Evolutionary conservation across 2,797 vertebrate genomes (phyloP).

Genomic region (Falco rusticolus): DNA sequence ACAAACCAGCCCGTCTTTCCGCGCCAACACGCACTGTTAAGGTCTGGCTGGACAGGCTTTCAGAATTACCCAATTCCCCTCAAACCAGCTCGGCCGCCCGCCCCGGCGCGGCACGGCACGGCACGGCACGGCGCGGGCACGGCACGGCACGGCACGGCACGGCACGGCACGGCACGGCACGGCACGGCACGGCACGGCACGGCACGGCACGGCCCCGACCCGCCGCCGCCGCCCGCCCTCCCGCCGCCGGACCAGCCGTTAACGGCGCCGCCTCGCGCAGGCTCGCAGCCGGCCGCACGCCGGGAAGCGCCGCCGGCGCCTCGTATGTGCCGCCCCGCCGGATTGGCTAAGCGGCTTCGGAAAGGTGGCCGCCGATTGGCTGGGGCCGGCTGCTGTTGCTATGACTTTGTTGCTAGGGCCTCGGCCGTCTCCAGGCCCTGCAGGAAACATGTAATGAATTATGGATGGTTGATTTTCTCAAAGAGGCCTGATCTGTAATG

Average conservation of each 20-base stretch:
- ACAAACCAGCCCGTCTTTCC: background rate
- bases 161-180: too few species aligned
- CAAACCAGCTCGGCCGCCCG: too few species aligned
- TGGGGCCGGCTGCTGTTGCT: constrained; percentile 85
- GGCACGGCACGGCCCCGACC: background rate
- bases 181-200: too few species aligned
- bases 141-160: too few species aligned
- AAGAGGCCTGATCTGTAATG: constrained; percentile 91
- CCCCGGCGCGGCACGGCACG: too few species aligned
- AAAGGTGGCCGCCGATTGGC: constrained; percentile 80
- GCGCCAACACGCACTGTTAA: rapidly evolving
- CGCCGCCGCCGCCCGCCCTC: too few species aligned
- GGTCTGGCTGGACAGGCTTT: background rate
- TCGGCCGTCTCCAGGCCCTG: constrained; percentile 82
- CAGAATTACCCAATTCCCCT: too few species aligned
- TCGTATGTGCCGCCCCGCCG: background rate
- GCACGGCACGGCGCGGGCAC: too few species aligned
- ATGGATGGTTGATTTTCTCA: constrained; percentile 91
- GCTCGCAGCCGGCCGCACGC: background rate
- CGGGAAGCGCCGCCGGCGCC: constrained; percentile 25
- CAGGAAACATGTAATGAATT: constrained; percentile 94
- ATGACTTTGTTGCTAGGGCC: constrained; percentile 93
- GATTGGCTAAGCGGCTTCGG: constrained; percentile 81
- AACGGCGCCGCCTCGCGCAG: background rate
- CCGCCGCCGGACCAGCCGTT: background rate